Evolutionary conservation across 2,797 vertebrate species (phyloP), one percentile per base, ranked within the genome.

Genomic region (Squalus acanthias): DNA sequence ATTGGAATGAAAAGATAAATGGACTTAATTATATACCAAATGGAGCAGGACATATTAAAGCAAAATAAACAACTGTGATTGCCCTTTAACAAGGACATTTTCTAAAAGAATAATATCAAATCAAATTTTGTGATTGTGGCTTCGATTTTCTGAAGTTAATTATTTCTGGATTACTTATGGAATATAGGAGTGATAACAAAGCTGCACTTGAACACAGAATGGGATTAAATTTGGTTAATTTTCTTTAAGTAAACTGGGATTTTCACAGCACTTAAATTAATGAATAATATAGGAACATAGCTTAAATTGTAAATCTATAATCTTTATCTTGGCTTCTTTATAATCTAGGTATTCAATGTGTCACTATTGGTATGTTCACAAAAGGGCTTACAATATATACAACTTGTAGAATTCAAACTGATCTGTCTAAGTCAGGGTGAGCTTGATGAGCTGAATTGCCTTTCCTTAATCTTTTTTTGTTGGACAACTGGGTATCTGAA

Each of bases 81-180:
- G 65, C n/a, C 63, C 91, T 93, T 93, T 93, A 69, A 69, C 91
- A 93, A 69, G 91, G 91, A 93, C 91, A 93, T 93, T 93, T 69
- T 46, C 89, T 33, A 91, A 92, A 67, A n/a, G 33, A 92, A 93
- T 63, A 60, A 29, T 4, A 93, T 93, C n/a, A 93, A 69, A 93
- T 69, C 22, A 67, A 93, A 69, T 67, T 24, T 93, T 69, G 57
- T 29, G 88, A 93, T 69, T 69, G n/a, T 39, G 65, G 3, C n/a
- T 67, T 93, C 39, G 20, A 69, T 69, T 67, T 93, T 53, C 13
- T 13, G 60, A 91, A 6, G 57, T 93, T 39, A 24, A 46, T 93
- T 93, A 13, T 29, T 69, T 69, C 60, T 39, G n/a, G 15, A 67
- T 57, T 67, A 92, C n/a, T 93, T 69, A 46, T 69, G 20, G 65